These are phyloP conservation scores for Pteruthius melanotis DNA, from an alignment of 2,113 vertebrate species.

Conservation along the genomic window DNA sequence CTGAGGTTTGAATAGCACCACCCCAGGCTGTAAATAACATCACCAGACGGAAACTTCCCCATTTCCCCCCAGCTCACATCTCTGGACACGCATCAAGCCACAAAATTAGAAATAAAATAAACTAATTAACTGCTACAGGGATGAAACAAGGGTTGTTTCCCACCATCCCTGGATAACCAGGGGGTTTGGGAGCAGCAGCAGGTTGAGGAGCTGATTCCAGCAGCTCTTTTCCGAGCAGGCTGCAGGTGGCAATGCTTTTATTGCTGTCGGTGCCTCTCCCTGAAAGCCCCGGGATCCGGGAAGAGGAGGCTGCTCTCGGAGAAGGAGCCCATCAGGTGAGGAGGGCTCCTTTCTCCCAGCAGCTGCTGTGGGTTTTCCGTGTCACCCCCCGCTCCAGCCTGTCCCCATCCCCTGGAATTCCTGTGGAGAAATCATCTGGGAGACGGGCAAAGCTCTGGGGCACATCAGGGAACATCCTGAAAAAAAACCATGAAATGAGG, in stretches of 20 bases:
- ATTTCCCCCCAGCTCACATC: rapidly evolving
- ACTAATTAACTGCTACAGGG: neutral
- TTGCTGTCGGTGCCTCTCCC: neutral
- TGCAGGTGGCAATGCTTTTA: slow-evolving; percentile 48
- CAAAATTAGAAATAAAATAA: neutral
- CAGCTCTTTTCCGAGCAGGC: slow-evolving; percentile 21
- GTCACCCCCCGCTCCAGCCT: neutral
- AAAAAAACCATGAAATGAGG: neutral
- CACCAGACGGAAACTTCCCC: neutral
- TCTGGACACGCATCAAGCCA: neutral
- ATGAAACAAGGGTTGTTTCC: neutral
- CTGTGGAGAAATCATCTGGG: neutral
- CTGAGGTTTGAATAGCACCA: neutral
- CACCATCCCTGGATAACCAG: rapidly evolving
- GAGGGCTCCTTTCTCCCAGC: neutral
- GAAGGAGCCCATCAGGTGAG: neutral
- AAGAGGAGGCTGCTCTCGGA: neutral
- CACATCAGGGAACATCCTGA: neutral
- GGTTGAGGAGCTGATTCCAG: neutral
- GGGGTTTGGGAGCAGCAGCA: neutral
- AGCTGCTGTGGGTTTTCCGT: neutral
- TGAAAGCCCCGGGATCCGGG: neutral
- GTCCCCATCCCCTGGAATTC: neutral
- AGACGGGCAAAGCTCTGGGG: neutral
- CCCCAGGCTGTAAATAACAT: neutral